These are phyloP conservation scores for Porphyrio hochstetteri DNA, from an alignment of 2,113 vertebrate genomes.

Conservation along the genomic window DNA sequence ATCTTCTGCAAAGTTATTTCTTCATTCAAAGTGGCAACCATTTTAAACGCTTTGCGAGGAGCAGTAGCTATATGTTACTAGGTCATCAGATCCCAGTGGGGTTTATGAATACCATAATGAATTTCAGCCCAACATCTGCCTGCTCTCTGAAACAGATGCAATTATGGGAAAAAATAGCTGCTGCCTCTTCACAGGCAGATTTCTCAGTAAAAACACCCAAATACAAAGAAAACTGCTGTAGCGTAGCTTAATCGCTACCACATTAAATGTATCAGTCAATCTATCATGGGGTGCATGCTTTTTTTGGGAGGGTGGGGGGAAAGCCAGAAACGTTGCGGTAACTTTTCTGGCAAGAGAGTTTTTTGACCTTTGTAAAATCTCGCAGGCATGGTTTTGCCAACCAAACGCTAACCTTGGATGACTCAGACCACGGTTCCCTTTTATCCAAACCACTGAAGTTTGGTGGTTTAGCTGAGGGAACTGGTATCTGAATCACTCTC, in stretches of 20 bases:
- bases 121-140: constrained; percentile 64
- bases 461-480: constrained; percentile 56
- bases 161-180: constrained; percentile 40
- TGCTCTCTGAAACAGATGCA: constrained; percentile 57
- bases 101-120: constrained; percentile 50
- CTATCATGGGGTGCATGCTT: not conserved
- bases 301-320: not conserved
- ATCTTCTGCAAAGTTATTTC: constrained; percentile 1
- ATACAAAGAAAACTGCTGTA: constrained; percentile 1
- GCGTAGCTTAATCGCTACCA: not conserved
- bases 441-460: constrained; percentile 51
- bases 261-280: constrained; percentile 33
- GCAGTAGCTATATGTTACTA: constrained; percentile 52
- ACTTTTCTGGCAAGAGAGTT: not conserved
- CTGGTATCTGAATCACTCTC: constrained; percentile 49
- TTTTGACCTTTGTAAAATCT: constrained; percentile 22
- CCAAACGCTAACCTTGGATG: constrained; percentile 19
- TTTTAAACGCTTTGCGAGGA: not conserved
- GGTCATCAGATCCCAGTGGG: constrained; percentile 48
- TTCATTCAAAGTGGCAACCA: not conserved
- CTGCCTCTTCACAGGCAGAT: constrained; percentile 27
- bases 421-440: constrained; percentile 49
- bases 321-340: not conserved
- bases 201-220: not conserved
- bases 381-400: constrained; percentile 32